phyloP scores from a whole-genome alignment of 2,797 vertebrate genomes.

The Acanthurus lineatus region DNA sequence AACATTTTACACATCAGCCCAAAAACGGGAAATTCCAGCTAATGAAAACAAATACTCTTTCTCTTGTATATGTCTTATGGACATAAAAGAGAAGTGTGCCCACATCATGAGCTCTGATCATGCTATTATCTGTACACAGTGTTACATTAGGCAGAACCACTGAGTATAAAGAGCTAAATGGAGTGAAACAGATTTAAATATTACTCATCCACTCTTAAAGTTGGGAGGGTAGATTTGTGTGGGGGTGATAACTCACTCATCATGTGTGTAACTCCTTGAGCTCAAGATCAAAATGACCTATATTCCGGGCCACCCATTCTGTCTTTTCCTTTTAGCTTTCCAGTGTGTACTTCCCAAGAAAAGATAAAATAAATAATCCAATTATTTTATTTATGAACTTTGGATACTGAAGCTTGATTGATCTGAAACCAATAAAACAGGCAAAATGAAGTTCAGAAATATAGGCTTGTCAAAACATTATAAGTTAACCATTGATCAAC shows the following conservation, averaged over 20 bases:
- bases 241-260: neutral
- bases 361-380: constrained; percentile 19
- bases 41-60: neutral
- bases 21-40: neutral
- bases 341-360: neutral
- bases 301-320: neutral
- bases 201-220: neutral
- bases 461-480: constrained; percentile 41
- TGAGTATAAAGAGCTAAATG: neutral
- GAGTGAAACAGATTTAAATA: constrained; percentile 1
- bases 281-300: neutral
- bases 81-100: neutral
- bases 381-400: constrained; percentile 14
- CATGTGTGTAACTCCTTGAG: neutral
- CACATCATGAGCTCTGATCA: neutral
- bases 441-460: constrained; percentile 22
- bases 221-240: neutral
- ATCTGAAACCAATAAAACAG: constrained; percentile 15
- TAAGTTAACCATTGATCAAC: constrained; percentile 41
- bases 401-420: neutral
- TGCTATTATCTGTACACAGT: neutral
- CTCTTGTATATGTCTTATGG: neutral
- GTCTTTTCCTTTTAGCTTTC: constrained; percentile 9
- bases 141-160: neutral
- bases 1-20: neutral